These are phyloP conservation scores for Limosa lapponica DNA, from an alignment of 2,797 vertebrate genomes.

Conservation along the genomic window DNA sequence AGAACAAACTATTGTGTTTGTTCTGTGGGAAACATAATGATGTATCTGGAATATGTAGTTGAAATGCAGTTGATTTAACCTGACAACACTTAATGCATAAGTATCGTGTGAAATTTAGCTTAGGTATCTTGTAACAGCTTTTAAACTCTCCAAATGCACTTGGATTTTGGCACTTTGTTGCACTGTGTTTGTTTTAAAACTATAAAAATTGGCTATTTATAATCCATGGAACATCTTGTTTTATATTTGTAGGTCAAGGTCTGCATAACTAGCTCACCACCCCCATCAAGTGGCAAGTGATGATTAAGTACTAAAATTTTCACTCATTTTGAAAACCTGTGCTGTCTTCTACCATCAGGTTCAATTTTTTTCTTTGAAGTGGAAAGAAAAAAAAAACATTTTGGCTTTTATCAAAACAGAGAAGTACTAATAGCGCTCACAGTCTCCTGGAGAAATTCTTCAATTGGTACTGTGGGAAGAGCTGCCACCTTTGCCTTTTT, in stretches of 20 bases:
- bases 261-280: background rate
- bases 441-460: background rate
- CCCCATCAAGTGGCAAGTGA: conserved; percentile 19
- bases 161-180: background rate
- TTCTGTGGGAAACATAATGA: too few relatives aligned
- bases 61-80: background rate
- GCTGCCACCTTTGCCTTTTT: background rate
- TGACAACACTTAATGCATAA: background rate
- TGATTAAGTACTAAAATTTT: background rate
- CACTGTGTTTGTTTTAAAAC: background rate
- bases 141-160: background rate
- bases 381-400: background rate
- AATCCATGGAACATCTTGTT: background rate
- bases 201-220: background rate
- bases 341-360: background rate
- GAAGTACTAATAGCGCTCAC: background rate
- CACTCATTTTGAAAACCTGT: background rate
- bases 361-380: background rate
- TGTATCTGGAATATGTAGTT: background rate
- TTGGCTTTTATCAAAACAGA: background rate
- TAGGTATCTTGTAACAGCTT: background rate
- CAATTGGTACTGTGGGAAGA: background rate
- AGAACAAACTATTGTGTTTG: too few relatives aligned
- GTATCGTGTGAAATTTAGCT: background rate
- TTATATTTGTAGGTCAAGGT: background rate